Evolutionary conservation across 2,888 invertebrate genomes (phyloP).

Genomic region (Apamea anceps): DNA sequence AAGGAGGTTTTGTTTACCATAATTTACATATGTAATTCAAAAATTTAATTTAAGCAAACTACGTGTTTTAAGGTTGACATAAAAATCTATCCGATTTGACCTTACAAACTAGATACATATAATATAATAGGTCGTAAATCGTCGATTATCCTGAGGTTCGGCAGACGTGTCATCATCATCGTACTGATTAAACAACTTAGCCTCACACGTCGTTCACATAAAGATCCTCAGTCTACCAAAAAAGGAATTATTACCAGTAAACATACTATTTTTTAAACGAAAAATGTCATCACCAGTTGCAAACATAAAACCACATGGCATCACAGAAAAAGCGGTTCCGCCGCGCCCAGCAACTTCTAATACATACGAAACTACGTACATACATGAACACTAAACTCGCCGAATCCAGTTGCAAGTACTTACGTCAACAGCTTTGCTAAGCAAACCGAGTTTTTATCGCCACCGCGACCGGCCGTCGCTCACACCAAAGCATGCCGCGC

Average conservation of each 20-base stretch:
- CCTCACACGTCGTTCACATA: constrained; percentile 19
- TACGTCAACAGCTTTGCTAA: constrained; percentile 28
- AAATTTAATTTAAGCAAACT: background rate
- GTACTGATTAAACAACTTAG: constrained; percentile 11
- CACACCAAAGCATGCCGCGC: constrained; percentile 58
- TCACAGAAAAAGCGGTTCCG: constrained; percentile 36
- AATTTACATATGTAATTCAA: background rate
- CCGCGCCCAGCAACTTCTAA: constrained; percentile 15
- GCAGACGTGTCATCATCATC: constrained; percentile 14
- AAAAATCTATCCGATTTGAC: background rate
- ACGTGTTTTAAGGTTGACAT: background rate
- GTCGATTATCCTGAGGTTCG: background rate
- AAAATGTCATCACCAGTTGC: constrained; percentile 46
- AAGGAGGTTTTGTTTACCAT: background rate
- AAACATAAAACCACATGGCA: constrained; percentile 20
- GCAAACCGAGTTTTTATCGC: constrained; percentile 29
- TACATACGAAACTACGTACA: constrained; percentile 27
- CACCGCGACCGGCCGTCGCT: constrained; percentile 58
- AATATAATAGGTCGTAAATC: background rate
- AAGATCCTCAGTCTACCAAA: constrained; percentile 19
- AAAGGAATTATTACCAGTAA: constrained; percentile 19
- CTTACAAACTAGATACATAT: background rate
- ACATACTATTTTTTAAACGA: constrained; percentile 15
- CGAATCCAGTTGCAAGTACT: constrained; percentile 44
- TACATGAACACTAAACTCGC: constrained; percentile 27